These are phyloP conservation scores for Lagorchestes hirsutus DNA, from an alignment of 2,797 vertebrate species.

Conservation along the genomic window DNA sequence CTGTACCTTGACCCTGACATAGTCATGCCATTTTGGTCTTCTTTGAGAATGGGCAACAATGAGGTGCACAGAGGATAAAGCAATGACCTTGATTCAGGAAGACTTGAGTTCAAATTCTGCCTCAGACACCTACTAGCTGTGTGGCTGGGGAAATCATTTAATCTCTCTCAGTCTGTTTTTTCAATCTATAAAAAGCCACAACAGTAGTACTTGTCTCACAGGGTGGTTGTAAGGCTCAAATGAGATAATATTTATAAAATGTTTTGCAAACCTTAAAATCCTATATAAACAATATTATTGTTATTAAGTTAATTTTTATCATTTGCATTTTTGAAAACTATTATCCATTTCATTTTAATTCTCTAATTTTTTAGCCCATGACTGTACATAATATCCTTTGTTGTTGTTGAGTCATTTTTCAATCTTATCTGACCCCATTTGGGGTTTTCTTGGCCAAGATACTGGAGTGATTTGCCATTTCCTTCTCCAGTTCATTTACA, in stretches of 20 bases:
- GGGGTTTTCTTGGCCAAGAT: neutral
- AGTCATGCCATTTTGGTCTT: neutral
- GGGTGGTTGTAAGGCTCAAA: neutral
- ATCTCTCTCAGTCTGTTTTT: neutral
- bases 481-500: neutral
- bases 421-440: neutral
- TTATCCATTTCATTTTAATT: neutral
- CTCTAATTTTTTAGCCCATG: neutral
- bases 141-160: neutral
- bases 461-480: neutral
- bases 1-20: neutral
- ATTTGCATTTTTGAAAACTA: neutral
- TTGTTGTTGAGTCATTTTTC: neutral
- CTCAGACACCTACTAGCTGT: neutral
- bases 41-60: neutral
- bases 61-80: neutral
- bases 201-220: neutral
- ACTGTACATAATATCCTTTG: neutral
- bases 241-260: neutral
- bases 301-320: neutral
- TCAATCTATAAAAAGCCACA: neutral
- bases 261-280: neutral
- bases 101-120: neutral
- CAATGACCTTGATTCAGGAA: neutral
- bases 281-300: neutral